Percentiles rank a stretch among this genome's conserved stretches.
phyloP scores from a whole-genome alignment of 2,113 vertebrate genomes.

The Fregetta grallaria region DNA sequence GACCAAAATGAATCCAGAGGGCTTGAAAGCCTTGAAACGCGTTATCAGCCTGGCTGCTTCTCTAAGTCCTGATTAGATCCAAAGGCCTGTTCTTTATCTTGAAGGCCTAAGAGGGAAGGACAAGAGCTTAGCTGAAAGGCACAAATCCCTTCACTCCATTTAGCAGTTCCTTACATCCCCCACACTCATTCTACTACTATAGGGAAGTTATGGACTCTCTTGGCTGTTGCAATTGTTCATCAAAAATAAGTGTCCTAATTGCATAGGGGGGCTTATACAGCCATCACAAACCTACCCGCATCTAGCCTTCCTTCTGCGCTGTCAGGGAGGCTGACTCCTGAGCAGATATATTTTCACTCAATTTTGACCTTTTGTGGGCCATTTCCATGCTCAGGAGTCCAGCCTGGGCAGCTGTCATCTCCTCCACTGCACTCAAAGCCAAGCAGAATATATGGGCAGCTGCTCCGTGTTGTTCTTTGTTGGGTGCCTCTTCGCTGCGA shows the following conservation, averaged over 20 bases:
- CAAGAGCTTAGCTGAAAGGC: constrained; percentile 2
- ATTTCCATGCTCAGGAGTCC: not conserved
- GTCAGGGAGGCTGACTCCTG: not conserved
- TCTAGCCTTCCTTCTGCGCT: not conserved
- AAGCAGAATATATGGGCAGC: not conserved
- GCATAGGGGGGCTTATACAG: not conserved
- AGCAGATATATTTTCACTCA: not conserved
- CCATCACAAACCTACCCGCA: not conserved
- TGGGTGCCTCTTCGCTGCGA: not conserved
- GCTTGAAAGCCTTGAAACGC: not conserved
- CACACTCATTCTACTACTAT: not conserved
- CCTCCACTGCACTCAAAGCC: not conserved
- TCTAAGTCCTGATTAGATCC: not conserved
- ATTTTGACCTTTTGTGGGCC: not conserved
- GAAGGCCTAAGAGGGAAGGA: constrained; percentile 8
- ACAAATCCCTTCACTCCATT: not conserved
- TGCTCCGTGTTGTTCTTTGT: not conserved
- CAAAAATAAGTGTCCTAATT: not conserved
- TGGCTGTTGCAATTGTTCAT: not conserved
- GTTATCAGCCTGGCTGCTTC: not conserved
- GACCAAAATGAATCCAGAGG: not conserved
- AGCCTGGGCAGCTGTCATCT: not conserved
- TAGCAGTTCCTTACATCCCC: not conserved
- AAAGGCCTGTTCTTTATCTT: not conserved
- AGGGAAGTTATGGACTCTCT: not conserved